Evolutionary conservation across 2,113 vertebrate genomes (phyloP).

Genomic region (Amazona guildingii): DNA sequence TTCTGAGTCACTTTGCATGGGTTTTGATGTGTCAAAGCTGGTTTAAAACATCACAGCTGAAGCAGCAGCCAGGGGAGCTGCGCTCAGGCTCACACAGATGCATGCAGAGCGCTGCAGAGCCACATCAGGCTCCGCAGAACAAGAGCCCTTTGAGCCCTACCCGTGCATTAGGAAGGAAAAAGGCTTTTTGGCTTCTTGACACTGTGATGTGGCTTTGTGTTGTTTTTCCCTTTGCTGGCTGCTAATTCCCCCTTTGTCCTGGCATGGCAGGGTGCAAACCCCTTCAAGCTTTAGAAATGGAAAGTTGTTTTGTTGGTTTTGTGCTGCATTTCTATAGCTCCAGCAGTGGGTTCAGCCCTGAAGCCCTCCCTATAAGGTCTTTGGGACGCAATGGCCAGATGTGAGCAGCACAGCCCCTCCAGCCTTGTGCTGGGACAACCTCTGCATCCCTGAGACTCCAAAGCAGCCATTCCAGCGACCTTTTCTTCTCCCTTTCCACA

Average conservation of each 20-base stretch:
- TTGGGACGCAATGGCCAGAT: neutral
- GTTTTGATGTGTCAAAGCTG: conserved; percentile 19
- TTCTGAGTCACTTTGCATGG: conserved; percentile 25
- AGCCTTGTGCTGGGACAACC: neutral
- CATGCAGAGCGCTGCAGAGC: neutral
- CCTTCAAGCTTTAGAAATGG: conserved; percentile 33
- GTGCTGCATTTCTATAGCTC: conserved; percentile 6
- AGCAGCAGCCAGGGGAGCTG: neutral
- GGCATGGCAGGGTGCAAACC: neutral
- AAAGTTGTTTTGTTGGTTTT: conserved; percentile 48
- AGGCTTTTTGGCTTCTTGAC: conserved; percentile 41
- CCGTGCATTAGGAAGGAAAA: neutral
- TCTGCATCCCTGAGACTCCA: fast-evolving
- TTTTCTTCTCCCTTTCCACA: neutral
- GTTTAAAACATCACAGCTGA: conserved; percentile 19
- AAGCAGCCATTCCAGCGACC: neutral
- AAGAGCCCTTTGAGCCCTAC: fast-evolving
- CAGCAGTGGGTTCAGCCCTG: neutral
- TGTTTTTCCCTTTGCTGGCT: conserved; percentile 41
- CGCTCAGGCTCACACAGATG: neutral
- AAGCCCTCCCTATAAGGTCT: neutral
- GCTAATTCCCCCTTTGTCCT: conserved; percentile 38
- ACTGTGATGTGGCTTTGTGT: conserved; percentile 44
- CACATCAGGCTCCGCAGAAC: neutral
- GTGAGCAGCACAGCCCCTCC: neutral